Conservation (phyloP, 2,797 vertebrate genomes). For the Peromyscus eremicus region DNA sequence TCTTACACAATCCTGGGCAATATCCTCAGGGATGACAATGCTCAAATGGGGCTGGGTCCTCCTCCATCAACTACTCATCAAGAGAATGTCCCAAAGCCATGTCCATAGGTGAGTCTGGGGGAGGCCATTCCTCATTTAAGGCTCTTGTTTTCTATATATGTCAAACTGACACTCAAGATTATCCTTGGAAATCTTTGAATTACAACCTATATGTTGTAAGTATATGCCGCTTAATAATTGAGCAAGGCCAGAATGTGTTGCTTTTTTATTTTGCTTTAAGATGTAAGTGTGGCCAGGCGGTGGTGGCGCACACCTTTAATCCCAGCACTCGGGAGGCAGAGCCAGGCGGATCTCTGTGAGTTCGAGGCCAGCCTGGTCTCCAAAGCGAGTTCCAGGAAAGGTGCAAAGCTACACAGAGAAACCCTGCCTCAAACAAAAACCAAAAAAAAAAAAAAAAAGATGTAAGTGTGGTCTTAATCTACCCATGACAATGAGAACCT, state of each 20-base stretch:
- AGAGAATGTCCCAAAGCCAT: neutral
- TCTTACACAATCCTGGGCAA: neutral
- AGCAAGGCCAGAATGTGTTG: neutral
- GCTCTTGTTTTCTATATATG: neutral
- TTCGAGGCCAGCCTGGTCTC: no score
- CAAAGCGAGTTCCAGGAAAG: no score
- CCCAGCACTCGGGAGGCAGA: no score
- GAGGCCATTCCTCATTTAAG: neutral
- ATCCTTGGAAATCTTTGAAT: neutral
- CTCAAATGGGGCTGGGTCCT: neutral
- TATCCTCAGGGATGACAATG: neutral
- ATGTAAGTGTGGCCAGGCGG: neutral
- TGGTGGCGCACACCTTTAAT: no score
- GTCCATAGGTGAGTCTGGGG: neutral
- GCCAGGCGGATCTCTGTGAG: no score
- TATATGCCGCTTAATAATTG: neutral
- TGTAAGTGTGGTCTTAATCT: neutral
- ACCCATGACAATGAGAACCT: neutral
- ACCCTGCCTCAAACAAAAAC: no score
- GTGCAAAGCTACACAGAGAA: no score
- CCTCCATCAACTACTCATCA: neutral
- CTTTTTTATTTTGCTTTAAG: conserved; percentile 31
- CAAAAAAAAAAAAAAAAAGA: no score
- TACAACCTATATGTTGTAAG: neutral
- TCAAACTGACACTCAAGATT: neutral